phyloP scores from a whole-genome alignment of 2,797 vertebrate genomes.

The Craterocephalus amniculus region DNA sequence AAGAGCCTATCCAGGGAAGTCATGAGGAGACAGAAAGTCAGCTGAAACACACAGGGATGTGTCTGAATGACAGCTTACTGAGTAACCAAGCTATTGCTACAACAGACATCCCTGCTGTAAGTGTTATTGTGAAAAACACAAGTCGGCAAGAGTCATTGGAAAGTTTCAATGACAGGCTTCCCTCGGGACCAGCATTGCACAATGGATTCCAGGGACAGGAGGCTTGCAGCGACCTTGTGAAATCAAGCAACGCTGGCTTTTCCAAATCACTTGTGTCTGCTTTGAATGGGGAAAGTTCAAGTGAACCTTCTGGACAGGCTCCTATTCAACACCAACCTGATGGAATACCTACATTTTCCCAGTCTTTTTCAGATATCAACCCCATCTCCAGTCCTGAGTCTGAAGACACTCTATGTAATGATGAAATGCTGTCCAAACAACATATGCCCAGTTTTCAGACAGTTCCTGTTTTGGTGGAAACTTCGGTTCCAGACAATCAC shows the following conservation, averaged over 20 bases:
- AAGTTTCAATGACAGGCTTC: conserved; percentile 79
- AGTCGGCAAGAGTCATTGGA: conserved; percentile 92
- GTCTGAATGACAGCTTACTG: conserved; percentile 88
- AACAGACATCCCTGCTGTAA: conserved; percentile 89
- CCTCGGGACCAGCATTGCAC: conserved; percentile 83
- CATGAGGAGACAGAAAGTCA: conserved; percentile 90
- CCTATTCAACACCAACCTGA: conserved; percentile 83
- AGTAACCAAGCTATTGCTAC: conserved; percentile 80
- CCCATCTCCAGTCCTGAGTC: conserved; percentile 93
- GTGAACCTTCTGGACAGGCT: conserved; percentile 82
- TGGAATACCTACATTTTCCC: conserved; percentile 85
- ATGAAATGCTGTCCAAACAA: conserved; percentile 81
- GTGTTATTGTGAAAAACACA: conserved; percentile 97
- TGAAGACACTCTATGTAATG: conserved; percentile 82
- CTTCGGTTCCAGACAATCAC: conserved; percentile 81
- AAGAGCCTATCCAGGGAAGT: conserved; percentile 90
- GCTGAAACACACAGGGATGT: conserved; percentile 88
- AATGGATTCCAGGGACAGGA: conserved; percentile 89
- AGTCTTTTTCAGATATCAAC: conserved; percentile 90
- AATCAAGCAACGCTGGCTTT: conserved; percentile 76
- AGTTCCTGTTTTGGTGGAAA: conserved; percentile 78
- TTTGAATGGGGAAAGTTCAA: conserved; percentile 88
- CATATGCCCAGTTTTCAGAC: conserved; percentile 85
- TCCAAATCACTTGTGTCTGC: conserved; percentile 87
- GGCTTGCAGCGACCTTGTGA: conserved; percentile 76